Evolutionary conservation across 2,888 invertebrate genomes (phyloP).

Genomic region (Ditylenchus weischeri): DNA sequence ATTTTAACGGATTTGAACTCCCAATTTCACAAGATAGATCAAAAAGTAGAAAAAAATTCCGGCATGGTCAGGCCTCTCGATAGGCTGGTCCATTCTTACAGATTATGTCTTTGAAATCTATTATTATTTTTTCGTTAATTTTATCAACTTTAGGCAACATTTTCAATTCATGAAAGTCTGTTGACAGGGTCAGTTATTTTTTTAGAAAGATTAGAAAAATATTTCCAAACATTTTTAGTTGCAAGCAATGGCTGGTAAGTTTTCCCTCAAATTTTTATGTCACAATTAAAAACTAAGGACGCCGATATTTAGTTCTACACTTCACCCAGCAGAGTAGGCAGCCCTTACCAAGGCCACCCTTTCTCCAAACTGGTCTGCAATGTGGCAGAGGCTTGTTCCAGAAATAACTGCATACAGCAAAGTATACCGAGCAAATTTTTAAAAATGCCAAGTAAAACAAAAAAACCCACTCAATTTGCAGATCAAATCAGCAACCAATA

Average conservation of each 20-base stretch:
- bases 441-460: no score
- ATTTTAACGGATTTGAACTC: no score
- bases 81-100: no score
- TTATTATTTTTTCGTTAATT: no score
- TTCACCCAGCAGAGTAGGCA: not conserved
- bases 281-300: not conserved
- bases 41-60: no score
- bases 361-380: not conserved
- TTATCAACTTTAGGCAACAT: slow-evolving; percentile 3
- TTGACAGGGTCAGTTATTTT: not conserved
- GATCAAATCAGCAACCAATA: no score
- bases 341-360: not conserved
- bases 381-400: slow-evolving; percentile 2
- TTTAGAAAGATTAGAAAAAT: no score
- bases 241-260: slow-evolving; percentile 7
- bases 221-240: not conserved
- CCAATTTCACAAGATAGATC: no score
- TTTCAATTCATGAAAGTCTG: slow-evolving; percentile 1
- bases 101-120: no score
- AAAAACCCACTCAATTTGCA: no score
- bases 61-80: no score
- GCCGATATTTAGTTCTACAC: slow-evolving; percentile 13
- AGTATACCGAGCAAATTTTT: no score
- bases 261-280: not conserved
- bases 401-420: slow-evolving; percentile 8